Evolutionary conservation across 2,888 invertebrate species (phyloP), one percentile per base, ranked within the genome.

Genomic region (Ypsolopha scabrella): DNA sequence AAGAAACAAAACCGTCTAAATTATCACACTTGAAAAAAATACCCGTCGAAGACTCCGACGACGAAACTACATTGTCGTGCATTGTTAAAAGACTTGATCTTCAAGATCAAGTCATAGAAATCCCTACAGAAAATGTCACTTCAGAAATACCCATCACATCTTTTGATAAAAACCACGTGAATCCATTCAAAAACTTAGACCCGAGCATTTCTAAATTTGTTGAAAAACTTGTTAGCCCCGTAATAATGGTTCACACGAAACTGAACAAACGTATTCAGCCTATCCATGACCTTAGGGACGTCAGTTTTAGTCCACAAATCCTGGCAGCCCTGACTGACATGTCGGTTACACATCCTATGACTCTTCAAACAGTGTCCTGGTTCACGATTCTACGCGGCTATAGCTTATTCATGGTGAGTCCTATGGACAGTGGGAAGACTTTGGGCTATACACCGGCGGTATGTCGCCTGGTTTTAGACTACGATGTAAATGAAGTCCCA

Each of bases 281-380:
- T 0, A 57, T 62, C 14, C 66, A 60, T 11, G 66, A 64, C 11
- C 53, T 85, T 37, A 63, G 72, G 24, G 77, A 85, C 45, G 57
- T 80, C 1, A 62, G 69, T 11, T 87, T 87, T 37, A 76, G 72
- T 34, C 41, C 58, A 0, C 64, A 75, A 44, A 76, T 85, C 36
- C 68, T 71, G 13, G 54, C 62, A 2, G 67, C 63, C 1, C 60
- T 88, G 1, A 65, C 61, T 52, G 74, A 70, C 35, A 68, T 85
- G 68, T 58, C 60, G 0, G 62, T 88, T 0, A 67, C 65, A 6
- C 64, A 64, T 1, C 85, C 90, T 0, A 87, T 80, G 66, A 80
- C 82, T 41, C 76, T 93, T 36, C 94, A 95, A 63, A 87, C 89
- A 0, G 90, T 91, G 51, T 85, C 90, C 0, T 94, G 94, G 94